These are phyloP conservation scores for Mohoua ochrocephala DNA, from an alignment of 2,113 vertebrate genomes.

Conservation along the genomic window DNA sequence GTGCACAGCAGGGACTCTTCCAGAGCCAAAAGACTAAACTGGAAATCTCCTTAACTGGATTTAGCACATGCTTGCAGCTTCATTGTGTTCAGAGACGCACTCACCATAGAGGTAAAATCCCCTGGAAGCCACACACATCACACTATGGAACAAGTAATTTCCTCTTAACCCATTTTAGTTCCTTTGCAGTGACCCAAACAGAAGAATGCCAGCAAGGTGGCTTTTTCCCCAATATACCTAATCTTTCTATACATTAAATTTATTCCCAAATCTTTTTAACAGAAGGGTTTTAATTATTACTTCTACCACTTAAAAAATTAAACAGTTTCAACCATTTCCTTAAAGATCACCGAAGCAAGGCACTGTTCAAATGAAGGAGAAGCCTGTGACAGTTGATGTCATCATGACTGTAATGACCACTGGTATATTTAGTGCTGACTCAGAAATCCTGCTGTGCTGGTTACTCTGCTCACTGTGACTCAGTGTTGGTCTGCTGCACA, in stretches of 20 bases:
- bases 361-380: not conserved
- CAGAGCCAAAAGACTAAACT: not conserved
- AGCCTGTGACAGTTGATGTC: not conserved
- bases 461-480: not conserved
- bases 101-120: not conserved
- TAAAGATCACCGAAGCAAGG: not conserved
- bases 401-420: not conserved
- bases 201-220: not conserved
- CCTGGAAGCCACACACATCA: not conserved
- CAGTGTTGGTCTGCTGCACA: not conserved
- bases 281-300: not conserved
- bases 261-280: not conserved
- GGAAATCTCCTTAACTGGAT: not conserved
- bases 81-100: not conserved
- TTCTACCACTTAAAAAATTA: not conserved
- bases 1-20: not conserved
- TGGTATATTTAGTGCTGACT: not conserved
- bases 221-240: fast-evolving
- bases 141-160: not conserved
- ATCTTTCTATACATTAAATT: not conserved
- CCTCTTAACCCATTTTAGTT: not conserved
- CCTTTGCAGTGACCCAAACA: not conserved
- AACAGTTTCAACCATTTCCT: not conserved
- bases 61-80: not conserved
- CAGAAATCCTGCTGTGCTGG: no score